Percentiles rank a stretch among this genome's conserved stretches.
These are phyloP conservation scores for Hirtodrosophila confusa DNA, from an alignment of 2,888 invertebrate species.

Conservation along the genomic window DNA sequence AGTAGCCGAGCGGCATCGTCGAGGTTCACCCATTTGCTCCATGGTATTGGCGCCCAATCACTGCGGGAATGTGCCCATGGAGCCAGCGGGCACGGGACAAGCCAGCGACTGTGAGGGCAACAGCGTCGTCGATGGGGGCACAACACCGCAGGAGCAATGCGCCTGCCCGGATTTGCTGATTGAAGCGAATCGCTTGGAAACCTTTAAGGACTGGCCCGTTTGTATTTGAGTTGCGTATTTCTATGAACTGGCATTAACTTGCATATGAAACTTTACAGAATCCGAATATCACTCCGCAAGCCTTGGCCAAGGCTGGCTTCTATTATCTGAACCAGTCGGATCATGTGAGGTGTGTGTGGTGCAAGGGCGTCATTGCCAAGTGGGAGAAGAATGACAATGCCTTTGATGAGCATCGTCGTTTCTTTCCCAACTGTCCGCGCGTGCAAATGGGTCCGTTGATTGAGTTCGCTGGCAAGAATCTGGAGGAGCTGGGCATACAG, in stretches of 20 bases:
- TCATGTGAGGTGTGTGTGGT: slow-evolving; percentile 92
- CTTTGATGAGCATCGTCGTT: slow-evolving; percentile 90
- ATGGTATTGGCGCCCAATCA: slow-evolving; percentile 88
- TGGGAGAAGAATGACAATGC: slow-evolving; percentile 94
- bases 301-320: slow-evolving; percentile 93
- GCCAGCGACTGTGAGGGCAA: slow-evolving; percentile 41
- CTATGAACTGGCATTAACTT: too few species aligned
- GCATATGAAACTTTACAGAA: slow-evolving; percentile 71
- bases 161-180: slow-evolving; percentile 86
- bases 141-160: slow-evolving; percentile 23
- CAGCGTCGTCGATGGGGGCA: slow-evolving; percentile 54
- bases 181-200: slow-evolving; percentile 87
- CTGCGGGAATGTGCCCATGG: slow-evolving; percentile 88
- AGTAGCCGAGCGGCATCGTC: slow-evolving; percentile 88
- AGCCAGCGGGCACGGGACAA: background rate
- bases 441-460: slow-evolving; percentile 84
- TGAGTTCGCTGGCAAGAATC: slow-evolving; percentile 84
- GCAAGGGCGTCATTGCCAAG: slow-evolving; percentile 89
- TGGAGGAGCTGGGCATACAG: slow-evolving; percentile 86
- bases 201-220: slow-evolving; percentile 91
- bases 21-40: slow-evolving; percentile 88
- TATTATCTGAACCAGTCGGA: slow-evolving; percentile 91
- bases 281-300: slow-evolving; percentile 87
- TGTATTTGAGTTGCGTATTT: slow-evolving; percentile 69
- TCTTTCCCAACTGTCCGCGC: slow-evolving; percentile 90